Conservation (phyloP, 2,797 vertebrate species). For the Rachycentron canadum region DNA sequence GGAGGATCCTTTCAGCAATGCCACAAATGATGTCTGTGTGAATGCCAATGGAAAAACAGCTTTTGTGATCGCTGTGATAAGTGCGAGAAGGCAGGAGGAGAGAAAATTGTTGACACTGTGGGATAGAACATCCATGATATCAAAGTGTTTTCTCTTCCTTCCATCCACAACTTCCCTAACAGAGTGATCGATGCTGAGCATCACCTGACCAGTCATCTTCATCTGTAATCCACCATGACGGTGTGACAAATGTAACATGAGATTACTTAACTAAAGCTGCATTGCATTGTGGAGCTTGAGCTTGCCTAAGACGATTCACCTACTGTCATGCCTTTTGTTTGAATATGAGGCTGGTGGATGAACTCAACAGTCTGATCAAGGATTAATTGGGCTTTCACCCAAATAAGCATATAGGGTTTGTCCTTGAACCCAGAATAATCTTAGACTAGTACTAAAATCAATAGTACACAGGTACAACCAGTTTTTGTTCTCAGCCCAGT, state of each 20-base stretch:
- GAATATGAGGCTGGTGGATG: conserved; percentile 5
- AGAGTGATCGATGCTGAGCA: conserved; percentile 8
- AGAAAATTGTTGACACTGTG: neutral
- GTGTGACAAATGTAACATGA: conserved; percentile 53
- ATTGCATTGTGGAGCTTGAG: conserved; percentile 11
- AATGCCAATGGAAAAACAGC: neutral
- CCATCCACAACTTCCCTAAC: conserved; percentile 1
- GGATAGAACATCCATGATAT: conserved; percentile 13
- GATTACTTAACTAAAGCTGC: conserved; percentile 39
- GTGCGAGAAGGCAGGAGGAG: neutral
- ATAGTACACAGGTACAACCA: neutral
- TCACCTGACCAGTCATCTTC: conserved; percentile 29
- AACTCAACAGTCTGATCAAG: conserved; percentile 27
- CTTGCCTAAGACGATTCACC: conserved; percentile 34
- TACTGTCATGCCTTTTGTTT: conserved; percentile 40
- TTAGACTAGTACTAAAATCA: neutral
- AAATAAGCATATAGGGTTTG: conserved; percentile 4
- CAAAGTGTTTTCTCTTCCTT: conserved; percentile 1
- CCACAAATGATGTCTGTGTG: conserved; percentile 1
- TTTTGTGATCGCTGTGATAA: neutral
- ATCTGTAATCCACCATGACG: conserved; percentile 29
- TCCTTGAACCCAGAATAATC: conserved; percentile 10
- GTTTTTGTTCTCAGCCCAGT: neutral
- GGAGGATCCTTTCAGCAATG: conserved; percentile 28
- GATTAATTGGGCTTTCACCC: conserved; percentile 26